Evolutionary conservation across 2,113 vertebrate genomes (phyloP).

Genomic region (Oryzias javanicus): DNA sequence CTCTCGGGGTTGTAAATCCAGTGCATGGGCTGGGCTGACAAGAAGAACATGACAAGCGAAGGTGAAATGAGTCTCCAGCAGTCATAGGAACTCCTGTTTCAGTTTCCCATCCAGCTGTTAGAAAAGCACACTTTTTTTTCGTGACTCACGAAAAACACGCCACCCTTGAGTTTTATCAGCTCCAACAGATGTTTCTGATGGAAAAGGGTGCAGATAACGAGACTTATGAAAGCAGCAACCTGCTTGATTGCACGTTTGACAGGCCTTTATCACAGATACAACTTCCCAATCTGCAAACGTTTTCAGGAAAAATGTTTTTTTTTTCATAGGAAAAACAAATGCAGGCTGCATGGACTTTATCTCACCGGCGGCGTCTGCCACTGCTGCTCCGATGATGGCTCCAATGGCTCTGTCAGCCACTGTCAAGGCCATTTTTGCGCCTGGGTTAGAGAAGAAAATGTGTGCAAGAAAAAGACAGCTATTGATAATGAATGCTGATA

Average conservation of each 20-base stretch:
- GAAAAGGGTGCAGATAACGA: slow-evolving; percentile 8
- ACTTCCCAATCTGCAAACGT: no score
- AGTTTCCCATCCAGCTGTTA: neutral
- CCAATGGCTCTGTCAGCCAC: slow-evolving; percentile 62
- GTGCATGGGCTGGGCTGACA: slow-evolving; percentile 75
- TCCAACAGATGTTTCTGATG: slow-evolving; percentile 28
- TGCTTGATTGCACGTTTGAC: no score
- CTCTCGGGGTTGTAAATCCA: slow-evolving; percentile 71
- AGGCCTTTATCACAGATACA: no score
- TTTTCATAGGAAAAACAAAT: no score
- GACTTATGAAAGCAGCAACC: neutral
- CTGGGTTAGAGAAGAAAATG: neutral
- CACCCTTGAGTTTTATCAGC: slow-evolving; percentile 38
- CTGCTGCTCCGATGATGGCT: slow-evolving; percentile 73
- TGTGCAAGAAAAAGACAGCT: neutral
- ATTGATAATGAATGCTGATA: neutral
- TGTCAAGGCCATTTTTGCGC: slow-evolving; percentile 57
- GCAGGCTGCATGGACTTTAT: slow-evolving; percentile 19
- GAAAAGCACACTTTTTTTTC: neutral
- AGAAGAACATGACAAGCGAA: neutral
- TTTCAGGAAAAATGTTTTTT: no score
- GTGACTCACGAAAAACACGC: slow-evolving; percentile 9
- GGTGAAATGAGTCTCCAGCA: neutral
- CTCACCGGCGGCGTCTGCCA: slow-evolving; percentile 76
- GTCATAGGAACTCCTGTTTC: neutral